phyloP scores from a whole-genome alignment of 2,113 vertebrate genomes.

The Symphodus melops region DNA sequence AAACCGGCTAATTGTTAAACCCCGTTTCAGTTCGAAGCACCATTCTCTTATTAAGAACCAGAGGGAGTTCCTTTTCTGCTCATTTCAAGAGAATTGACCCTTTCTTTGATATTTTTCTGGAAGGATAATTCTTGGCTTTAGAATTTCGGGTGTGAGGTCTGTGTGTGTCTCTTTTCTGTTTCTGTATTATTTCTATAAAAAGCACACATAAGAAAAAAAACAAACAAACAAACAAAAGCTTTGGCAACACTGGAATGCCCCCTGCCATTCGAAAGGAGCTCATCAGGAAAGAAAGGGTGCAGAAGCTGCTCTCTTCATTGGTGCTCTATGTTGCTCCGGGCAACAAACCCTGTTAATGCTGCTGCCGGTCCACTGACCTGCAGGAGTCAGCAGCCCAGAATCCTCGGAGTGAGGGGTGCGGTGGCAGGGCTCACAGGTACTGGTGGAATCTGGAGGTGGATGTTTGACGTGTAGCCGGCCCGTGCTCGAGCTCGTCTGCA shows the following conservation, averaged over 20 bases:
- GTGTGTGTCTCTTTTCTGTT: slow-evolving; percentile 50
- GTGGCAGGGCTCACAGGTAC: slow-evolving; percentile 69
- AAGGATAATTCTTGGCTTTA: slow-evolving; percentile 63
- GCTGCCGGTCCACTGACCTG: slow-evolving; percentile 55
- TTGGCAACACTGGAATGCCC: slow-evolving; percentile 77
- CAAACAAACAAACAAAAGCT: slow-evolving; percentile 55
- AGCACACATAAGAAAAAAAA: slow-evolving; percentile 49
- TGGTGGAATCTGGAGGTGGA: slow-evolving; percentile 86
- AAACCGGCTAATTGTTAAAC: background rate
- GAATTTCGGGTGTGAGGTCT: slow-evolving; percentile 47
- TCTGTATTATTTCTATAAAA: slow-evolving; percentile 57
- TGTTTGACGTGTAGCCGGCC: slow-evolving; percentile 61
- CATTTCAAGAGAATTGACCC: slow-evolving; percentile 10
- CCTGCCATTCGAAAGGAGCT: slow-evolving; percentile 64
- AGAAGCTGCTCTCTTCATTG: slow-evolving; percentile 18
- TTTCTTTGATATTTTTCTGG: background rate
- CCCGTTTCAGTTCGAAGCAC: slow-evolving; percentile 41
- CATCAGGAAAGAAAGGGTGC: slow-evolving; percentile 26
- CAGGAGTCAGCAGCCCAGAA: slow-evolving; percentile 40
- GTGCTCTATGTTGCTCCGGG: slow-evolving; percentile 34
- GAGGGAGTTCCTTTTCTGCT: slow-evolving; percentile 15
- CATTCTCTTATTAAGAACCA: slow-evolving; percentile 39
- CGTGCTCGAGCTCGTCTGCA: slow-evolving; percentile 41
- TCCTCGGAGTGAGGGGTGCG: slow-evolving; percentile 3
- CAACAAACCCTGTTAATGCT: slow-evolving; percentile 8